Evolutionary conservation across 2,888 invertebrate species (phyloP).

Genomic region (Ctenicera cuprea): DNA sequence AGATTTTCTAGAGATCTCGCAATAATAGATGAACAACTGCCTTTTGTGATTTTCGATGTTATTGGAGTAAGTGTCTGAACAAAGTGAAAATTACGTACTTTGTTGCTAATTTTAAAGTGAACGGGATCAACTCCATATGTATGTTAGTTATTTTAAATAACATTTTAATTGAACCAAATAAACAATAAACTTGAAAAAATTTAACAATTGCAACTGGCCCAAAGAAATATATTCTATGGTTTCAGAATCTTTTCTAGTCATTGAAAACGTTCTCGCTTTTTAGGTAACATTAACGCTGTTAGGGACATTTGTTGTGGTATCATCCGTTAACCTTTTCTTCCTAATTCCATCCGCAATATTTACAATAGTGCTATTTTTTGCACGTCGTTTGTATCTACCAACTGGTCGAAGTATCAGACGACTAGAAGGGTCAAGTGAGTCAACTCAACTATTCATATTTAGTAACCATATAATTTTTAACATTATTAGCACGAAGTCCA

Average conservation of each 20-base stretch:
- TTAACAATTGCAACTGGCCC: too few relatives aligned
- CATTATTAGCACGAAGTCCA: conserved; percentile 66
- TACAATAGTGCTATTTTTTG: conserved; percentile 76
- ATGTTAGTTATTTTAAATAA: too few relatives aligned
- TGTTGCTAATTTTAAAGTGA: too few relatives aligned
- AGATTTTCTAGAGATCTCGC: conserved; percentile 61
- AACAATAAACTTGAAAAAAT: too few relatives aligned
- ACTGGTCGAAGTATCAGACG: conserved; percentile 86
- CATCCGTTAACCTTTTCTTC: conserved; percentile 81
- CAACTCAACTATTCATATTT: neutral
- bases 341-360: conserved; percentile 80
- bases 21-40: conserved; percentile 59
- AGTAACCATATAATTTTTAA: too few relatives aligned
- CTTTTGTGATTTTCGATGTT: conserved; percentile 54
- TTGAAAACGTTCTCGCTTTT: conserved; percentile 55
- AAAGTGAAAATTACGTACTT: too few relatives aligned
- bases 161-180: too few relatives aligned
- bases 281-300: conserved; percentile 77
- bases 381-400: conserved; percentile 81
- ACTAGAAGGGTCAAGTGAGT: conserved; percentile 81
- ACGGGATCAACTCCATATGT: too few relatives aligned
- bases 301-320: conserved; percentile 83
- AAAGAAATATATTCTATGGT: too few relatives aligned
- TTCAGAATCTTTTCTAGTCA: too few relatives aligned
- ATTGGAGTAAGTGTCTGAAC: conserved; percentile 54